Percentiles rank a stretch among this genome's conserved stretches.
phyloP scores from a whole-genome alignment of 1,140 invertebrate genomes.

The Zaprionus camerounensis region DNA sequence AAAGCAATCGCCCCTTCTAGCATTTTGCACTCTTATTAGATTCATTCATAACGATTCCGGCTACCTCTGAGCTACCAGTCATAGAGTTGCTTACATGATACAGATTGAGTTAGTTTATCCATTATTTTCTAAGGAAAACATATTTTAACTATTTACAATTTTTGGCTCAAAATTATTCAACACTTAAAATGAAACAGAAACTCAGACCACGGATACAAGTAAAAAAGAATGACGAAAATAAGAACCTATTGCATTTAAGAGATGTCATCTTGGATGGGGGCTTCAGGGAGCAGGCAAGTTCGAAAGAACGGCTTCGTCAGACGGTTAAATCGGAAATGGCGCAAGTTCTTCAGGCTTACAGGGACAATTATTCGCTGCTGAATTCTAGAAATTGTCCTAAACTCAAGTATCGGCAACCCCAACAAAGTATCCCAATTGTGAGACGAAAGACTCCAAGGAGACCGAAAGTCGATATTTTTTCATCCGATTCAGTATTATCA shows the following conservation, averaged over 20 bases:
- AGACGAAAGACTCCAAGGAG: neutral
- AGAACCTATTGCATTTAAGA: neutral
- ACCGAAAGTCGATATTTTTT: neutral
- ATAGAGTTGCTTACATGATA: too few relatives aligned
- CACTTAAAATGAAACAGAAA: neutral
- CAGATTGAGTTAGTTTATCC: too few relatives aligned
- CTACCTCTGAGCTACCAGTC: neutral
- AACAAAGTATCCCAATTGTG: neutral
- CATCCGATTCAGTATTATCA: neutral
- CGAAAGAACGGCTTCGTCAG: neutral
- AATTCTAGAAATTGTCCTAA: constrained; percentile 2
- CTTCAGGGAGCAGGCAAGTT: neutral
- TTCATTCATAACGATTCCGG: neutral
- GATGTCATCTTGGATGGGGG: neutral
- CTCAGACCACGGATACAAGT: neutral
- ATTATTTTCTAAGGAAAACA: too few relatives aligned
- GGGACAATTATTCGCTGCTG: constrained; percentile 4
- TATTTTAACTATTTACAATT: neutral
- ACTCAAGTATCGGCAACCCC: neutral
- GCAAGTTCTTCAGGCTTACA: neutral
- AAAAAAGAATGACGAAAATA: neutral
- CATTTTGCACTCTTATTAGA: too few relatives aligned
- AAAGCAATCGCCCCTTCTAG: neutral
- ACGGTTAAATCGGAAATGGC: neutral
- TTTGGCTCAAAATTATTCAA: constrained; percentile 9